These are phyloP conservation scores for Eupelmus urozonus DNA, from an alignment of 2,888 invertebrate genomes.

Conservation along the genomic window DNA sequence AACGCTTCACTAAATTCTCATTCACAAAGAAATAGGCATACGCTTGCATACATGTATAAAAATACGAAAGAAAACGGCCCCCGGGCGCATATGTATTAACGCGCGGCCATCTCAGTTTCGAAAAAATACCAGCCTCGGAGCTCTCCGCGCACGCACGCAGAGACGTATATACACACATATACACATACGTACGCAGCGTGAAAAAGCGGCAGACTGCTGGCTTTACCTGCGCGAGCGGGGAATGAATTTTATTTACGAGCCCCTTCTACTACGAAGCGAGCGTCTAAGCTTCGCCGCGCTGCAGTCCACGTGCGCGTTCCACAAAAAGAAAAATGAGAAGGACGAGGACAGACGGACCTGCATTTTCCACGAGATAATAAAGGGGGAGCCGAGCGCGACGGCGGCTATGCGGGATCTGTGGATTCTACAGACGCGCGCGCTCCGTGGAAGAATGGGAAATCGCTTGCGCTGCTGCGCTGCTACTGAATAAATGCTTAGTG, in stretches of 20 bases:
- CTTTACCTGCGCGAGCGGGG: constrained; percentile 32
- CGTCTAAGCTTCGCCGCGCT: not conserved
- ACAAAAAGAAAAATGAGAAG: not conserved
- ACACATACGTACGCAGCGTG: not conserved
- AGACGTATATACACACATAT: not conserved
- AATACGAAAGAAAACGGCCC: not conserved
- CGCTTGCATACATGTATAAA: not conserved
- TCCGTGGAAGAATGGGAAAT: not conserved
- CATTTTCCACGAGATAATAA: constrained; percentile 54
- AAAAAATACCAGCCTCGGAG: not conserved
- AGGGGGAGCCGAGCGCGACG: not conserved
- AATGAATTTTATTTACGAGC: constrained; percentile 24
- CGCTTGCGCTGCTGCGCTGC: not conserved
- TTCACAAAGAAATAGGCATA: not conserved
- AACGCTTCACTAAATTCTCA: too few species aligned
- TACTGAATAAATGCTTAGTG: not conserved
- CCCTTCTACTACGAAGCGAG: not conserved
- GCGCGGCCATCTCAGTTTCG: too few species aligned
- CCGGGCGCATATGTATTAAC: too few species aligned
- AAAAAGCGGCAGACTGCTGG: constrained; percentile 5
- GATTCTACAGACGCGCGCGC: not conserved
- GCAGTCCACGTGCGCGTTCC: not conserved
- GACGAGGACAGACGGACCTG: constrained; percentile 31
- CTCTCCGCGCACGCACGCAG: not conserved
- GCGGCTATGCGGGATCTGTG: not conserved